Percentiles rank a stretch among this genome's conserved stretches.
These are phyloP conservation scores for Dendrocincla tyrannina DNA, from an alignment of 2,797 vertebrate genomes.

Conservation along the genomic window DNA sequence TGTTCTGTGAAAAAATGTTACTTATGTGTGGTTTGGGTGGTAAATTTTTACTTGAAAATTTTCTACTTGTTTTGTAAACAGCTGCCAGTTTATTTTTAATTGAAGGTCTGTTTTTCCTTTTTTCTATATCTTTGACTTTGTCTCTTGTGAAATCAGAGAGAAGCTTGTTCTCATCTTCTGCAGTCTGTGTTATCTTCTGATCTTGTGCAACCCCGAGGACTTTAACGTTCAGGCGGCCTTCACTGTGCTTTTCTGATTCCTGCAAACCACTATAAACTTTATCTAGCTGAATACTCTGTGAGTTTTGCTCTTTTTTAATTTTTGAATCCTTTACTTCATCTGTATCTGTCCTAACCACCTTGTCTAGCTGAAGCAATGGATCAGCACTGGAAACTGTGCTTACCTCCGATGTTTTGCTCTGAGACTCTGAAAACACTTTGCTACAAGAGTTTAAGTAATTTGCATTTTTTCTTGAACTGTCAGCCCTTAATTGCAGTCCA, in stretches of 20 bases:
- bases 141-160: conserved; percentile 13
- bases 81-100: conserved; percentile 68
- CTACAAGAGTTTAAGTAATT: not conserved
- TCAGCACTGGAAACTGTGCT: not conserved
- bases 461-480: not conserved
- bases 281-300: not conserved
- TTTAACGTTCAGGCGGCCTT: not conserved
- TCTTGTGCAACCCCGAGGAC: not conserved
- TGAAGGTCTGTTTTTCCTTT: conserved; percentile 67
- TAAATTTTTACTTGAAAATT: conserved; percentile 72
- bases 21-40: conserved; percentile 68
- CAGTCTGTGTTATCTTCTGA: not conserved
- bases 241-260: not conserved
- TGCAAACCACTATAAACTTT: not conserved
- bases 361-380: not conserved
- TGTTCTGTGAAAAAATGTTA: conserved; percentile 72
- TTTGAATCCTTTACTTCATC: not conserved
- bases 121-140: conserved; percentile 63
- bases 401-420: conserved; percentile 16
- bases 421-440: conserved; percentile 26
- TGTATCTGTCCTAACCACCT: not conserved
- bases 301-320: conserved; percentile 3
- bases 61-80: conserved; percentile 70
- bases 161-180: conserved; percentile 42
- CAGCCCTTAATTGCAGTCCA: not conserved